Base-by-base conservation (phyloP, 2,113 vertebrate species). In the Ploceus nigricollis region DNA sequence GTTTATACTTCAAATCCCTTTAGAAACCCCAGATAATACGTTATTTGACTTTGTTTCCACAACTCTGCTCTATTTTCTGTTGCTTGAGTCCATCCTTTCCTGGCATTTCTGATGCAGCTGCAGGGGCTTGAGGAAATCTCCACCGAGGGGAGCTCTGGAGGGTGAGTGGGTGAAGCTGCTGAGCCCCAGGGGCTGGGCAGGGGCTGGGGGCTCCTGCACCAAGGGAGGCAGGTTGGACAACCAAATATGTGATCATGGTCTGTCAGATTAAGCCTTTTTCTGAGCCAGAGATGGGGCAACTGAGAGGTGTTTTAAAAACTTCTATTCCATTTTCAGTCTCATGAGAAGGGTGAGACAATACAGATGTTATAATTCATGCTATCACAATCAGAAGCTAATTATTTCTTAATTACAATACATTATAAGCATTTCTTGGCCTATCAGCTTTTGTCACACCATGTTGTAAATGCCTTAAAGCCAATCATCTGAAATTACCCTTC, bases 161-260 rank as follows among this genome's bases (percentile, higher is more conserved):
- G n/a, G 5, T 0, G 9, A 82, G 39, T 1, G 10, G 37, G 22
- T 47, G 50, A 47, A 71, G 60, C 39, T 81, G 81, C 33, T 1
- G 44, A 61, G 7, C 9, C 16, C 20, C 54, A 80, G 3, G 1
- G 1, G 2, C 5, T 40, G 56, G n/a, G 48, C 53, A 57, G 63
- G 21, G 1, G 15, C 75, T 71, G 65, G 45, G 61, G 2, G 45
- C 17, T 83, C 35, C 81, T 51, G 9, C 50, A 31, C 22, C 31
- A 10, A 1, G 18, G 7, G 14, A 63, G 4, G 22, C 1, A 20
- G 22, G 3, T 1, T 22, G 23, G 56, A 65, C 20, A 31, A 10
- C 6, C 22, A 42, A 35, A n/a, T 0, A 1, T 2, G 9, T 1
- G 40, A 5, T 3, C 2, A 1, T 12, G 15, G 2, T 58, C 15